Conservation (phyloP, 2,888 invertebrate species). For the Ischnura elegans region DNA sequence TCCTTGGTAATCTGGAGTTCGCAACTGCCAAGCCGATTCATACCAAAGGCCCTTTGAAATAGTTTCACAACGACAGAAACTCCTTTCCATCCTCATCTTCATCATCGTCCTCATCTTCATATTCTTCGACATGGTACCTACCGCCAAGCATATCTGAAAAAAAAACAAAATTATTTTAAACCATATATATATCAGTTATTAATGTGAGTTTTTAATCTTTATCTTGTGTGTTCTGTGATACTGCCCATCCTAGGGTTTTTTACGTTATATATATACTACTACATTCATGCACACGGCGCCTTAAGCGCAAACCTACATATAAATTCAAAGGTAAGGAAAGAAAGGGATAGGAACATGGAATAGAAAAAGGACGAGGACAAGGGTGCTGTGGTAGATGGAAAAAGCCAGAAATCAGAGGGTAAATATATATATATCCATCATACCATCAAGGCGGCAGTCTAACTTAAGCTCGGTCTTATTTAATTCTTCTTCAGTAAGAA, state of each 20-base stretch:
- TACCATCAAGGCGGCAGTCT: constrained; percentile 43
- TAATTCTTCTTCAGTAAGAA: neutral
- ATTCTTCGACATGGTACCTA: neutral
- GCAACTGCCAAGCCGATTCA: too few relatives aligned
- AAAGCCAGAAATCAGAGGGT: too few relatives aligned
- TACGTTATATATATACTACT: too few relatives aligned
- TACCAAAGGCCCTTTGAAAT: too few relatives aligned
- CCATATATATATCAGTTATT: neutral
- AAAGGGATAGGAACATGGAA: too few relatives aligned
- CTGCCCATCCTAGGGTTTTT: too few relatives aligned
- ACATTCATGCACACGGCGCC: neutral
- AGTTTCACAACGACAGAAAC: neutral
- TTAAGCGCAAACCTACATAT: too few relatives aligned
- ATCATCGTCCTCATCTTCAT: constrained; percentile 17
- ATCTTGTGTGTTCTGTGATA: too few relatives aligned
- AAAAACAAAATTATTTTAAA: neutral
- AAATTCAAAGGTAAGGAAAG: too few relatives aligned
- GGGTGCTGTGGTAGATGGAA: too few relatives aligned
- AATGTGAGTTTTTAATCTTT: neutral
- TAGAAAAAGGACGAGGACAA: too few relatives aligned
- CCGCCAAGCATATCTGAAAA: constrained; percentile 44
- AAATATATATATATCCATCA: neutral
- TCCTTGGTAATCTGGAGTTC: too few relatives aligned
- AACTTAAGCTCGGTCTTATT: neutral
- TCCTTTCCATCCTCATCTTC: constrained; percentile 30